Evolutionary conservation across 2,888 invertebrate genomes (phyloP).

Genomic region (Epirrita christyi): DNA sequence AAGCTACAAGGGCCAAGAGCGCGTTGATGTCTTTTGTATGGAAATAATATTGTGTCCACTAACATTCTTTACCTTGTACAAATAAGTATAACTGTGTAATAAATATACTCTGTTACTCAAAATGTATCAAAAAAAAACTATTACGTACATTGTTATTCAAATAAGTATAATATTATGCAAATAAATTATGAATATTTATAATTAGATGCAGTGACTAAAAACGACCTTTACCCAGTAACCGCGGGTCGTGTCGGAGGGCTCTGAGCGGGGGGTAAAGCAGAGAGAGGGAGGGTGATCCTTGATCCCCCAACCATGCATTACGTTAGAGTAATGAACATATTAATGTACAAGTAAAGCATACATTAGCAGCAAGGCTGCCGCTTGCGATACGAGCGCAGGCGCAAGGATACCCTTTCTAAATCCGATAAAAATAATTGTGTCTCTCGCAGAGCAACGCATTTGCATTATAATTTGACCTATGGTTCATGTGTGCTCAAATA

Average conservation of each 20-base stretch:
- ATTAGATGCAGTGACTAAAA: slow-evolving; percentile 1
- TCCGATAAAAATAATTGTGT: not conserved
- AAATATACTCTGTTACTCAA: too few relatives aligned
- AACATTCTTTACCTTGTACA: too few relatives aligned
- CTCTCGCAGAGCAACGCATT: not conserved
- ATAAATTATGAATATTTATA: not conserved
- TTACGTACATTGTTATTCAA: not conserved
- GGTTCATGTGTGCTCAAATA: too few relatives aligned
- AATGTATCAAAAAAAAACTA: not conserved
- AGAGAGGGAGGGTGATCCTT: slow-evolving; percentile 1
- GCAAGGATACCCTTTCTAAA: slow-evolving; percentile 25
- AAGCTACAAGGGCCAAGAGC: slow-evolving; percentile 15
- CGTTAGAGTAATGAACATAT: not conserved
- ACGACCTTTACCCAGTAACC: slow-evolving; percentile 17
- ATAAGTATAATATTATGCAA: not conserved
- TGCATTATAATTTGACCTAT: not conserved
- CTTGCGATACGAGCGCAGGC: too few relatives aligned
- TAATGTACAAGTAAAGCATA: slow-evolving; percentile 3
- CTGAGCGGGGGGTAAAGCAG: not conserved
- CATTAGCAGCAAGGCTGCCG: slow-evolving; percentile 15
- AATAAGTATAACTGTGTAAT: too few relatives aligned
- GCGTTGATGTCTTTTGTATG: slow-evolving; percentile 53
- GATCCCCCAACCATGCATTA: slow-evolving; percentile 7
- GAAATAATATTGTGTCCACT: too few relatives aligned
- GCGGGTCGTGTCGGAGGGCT: not conserved